phyloP scores from a whole-genome alignment of 1,140 invertebrate genomes.

The Aphaenogaster ashmeadi region DNA sequence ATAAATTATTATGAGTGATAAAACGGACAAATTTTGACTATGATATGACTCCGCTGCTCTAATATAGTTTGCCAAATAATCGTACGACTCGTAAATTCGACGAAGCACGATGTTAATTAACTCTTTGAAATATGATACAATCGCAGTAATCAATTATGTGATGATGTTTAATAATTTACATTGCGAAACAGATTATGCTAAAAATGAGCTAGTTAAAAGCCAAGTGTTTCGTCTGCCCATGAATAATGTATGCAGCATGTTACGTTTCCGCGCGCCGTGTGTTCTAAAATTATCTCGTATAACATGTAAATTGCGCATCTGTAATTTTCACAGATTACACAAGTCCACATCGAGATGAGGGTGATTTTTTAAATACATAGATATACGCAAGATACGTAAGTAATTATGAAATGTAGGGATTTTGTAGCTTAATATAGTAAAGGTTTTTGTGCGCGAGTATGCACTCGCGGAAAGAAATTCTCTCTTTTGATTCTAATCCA shows the following conservation, averaged over 20 bases:
- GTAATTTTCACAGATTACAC: slow-evolving; percentile 59
- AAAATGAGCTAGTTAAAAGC: slow-evolving; percentile 66
- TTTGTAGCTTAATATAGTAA: slow-evolving; percentile 28
- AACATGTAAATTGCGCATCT: slow-evolving; percentile 60
- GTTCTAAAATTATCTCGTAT: slow-evolving; percentile 61
- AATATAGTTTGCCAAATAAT: slow-evolving; percentile 2
- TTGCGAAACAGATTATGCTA: slow-evolving; percentile 44
- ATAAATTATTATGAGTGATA: slow-evolving; percentile 7
- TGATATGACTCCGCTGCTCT: not conserved
- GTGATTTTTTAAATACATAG: slow-evolving; percentile 33
- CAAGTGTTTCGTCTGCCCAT: slow-evolving; percentile 59
- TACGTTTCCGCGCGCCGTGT: slow-evolving; percentile 55
- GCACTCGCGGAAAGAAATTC: not conserved
- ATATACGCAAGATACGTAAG: not conserved
- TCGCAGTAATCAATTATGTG: slow-evolving; percentile 16
- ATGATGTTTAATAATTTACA: slow-evolving; percentile 59
- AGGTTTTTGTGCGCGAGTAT: not conserved
- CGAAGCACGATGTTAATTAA: not conserved
- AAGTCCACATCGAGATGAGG: not conserved
- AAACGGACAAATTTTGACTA: not conserved
- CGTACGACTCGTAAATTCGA: not conserved
- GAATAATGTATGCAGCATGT: slow-evolving; percentile 66
- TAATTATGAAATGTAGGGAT: not conserved
- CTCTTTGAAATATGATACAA: not conserved
- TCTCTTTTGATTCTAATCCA: slow-evolving; percentile 43